phyloP scores from a whole-genome alignment of 2,888 invertebrate species.

The Tupiocoris notatus region DNA sequence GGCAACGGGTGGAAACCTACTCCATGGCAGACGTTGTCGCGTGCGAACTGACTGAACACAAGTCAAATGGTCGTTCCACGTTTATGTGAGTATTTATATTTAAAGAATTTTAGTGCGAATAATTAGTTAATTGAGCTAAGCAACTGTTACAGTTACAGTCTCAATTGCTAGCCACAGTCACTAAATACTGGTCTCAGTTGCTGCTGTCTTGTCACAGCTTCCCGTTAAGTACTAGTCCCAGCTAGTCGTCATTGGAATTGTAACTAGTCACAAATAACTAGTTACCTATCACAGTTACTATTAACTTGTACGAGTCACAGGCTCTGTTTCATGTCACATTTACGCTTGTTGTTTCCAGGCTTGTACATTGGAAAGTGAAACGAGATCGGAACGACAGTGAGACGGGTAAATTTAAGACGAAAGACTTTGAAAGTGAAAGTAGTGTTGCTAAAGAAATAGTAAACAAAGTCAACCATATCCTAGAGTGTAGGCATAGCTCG shows the following conservation, averaged over 20 bases:
- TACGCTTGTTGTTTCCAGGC: too few species aligned
- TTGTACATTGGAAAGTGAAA: constrained; percentile 50
- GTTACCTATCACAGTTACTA: too few species aligned
- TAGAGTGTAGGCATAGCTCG: constrained; percentile 78
- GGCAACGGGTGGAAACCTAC: constrained; percentile 78
- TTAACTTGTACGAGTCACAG: too few species aligned
- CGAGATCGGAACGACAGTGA: constrained; percentile 50
- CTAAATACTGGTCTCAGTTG: too few species aligned
- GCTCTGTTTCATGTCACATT: constrained; percentile 16
- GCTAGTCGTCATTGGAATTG: too few species aligned
- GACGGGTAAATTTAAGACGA: constrained; percentile 67
- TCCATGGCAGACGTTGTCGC: constrained; percentile 83
- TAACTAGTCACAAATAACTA: too few species aligned
- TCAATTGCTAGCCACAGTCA: too few species aligned
- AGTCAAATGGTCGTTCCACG: constrained; percentile 65
- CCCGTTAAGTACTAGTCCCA: too few species aligned
- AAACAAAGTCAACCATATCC: constrained; percentile 80
- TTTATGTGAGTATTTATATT: constrained; percentile 57
- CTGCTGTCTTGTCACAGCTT: too few species aligned
- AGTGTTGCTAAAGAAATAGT: constrained; percentile 77
- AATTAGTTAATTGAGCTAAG: too few species aligned
- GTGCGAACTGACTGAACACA: constrained; percentile 79
- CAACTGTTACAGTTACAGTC: too few species aligned
- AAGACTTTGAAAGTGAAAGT: constrained; percentile 82
- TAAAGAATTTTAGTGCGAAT: too few species aligned